Conservation (phyloP, 2,797 vertebrate genomes). For the Ptychadena robeensis region DNA sequence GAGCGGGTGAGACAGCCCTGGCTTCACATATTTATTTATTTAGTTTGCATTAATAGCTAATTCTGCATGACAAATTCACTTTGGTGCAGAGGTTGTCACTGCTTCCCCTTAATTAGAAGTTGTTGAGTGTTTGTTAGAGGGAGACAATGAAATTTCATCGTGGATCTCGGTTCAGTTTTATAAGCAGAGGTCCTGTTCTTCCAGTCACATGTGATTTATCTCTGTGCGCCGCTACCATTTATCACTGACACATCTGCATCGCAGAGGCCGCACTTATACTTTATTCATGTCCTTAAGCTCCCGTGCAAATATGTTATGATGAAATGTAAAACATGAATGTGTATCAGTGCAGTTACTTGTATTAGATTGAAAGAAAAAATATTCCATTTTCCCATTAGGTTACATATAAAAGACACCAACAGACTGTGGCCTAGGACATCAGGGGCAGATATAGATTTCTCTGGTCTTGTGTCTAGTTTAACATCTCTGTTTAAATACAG, state of each 20-base stretch:
- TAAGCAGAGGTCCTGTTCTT: slow-evolving; percentile 1
- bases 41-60: not conserved
- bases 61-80: not conserved
- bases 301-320: slow-evolving; percentile 8
- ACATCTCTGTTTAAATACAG: too few species aligned
- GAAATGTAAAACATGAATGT: not conserved
- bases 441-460: too few species aligned
- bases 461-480: too few species aligned
- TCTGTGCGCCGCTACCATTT: slow-evolving; percentile 9
- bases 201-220: slow-evolving; percentile 34
- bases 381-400: not conserved
- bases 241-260: slow-evolving; percentile 41
- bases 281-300: slow-evolving; percentile 36
- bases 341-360: not conserved
- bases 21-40: slow-evolving; percentile 10
- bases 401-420: too few species aligned
- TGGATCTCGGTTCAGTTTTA: slow-evolving; percentile 18
- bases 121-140: slow-evolving; percentile 12
- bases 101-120: slow-evolving; percentile 19
- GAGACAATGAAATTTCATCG: not conserved
- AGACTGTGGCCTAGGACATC: not conserved
- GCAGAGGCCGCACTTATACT: not conserved
- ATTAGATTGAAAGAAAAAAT: not conserved
- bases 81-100: not conserved
- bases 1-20: not conserved